These are phyloP conservation scores for Lophius americanus DNA, from an alignment of 2,797 vertebrate genomes.

Conservation along the genomic window DNA sequence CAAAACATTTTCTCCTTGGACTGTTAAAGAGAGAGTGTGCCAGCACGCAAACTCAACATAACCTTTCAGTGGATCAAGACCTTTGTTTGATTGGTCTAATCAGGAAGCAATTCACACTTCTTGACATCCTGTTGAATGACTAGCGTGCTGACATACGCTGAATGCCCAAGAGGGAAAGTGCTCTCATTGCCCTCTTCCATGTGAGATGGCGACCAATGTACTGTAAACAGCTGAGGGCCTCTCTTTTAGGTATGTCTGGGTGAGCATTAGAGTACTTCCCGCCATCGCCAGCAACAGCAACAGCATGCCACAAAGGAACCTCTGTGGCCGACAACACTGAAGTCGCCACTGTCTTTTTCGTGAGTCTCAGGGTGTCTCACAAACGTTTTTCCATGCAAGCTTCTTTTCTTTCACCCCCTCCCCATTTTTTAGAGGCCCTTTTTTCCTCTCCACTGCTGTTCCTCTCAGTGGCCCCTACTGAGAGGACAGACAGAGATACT, in stretches of 20 bases:
- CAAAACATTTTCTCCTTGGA: slow-evolving; percentile 41
- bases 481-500: slow-evolving; percentile 81
- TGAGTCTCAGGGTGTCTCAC: slow-evolving; percentile 80
- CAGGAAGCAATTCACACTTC: slow-evolving; percentile 71
- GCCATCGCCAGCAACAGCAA: slow-evolving; percentile 70
- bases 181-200: slow-evolving; percentile 70
- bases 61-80: slow-evolving; percentile 59
- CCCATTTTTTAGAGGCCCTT: slow-evolving; percentile 76
- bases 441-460: slow-evolving; percentile 75
- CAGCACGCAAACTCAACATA: slow-evolving; percentile 48
- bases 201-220: slow-evolving; percentile 70
- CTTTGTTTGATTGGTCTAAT: slow-evolving; percentile 64
- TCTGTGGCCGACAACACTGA: slow-evolving; percentile 79
- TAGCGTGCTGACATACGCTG: slow-evolving; percentile 66
- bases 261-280: slow-evolving; percentile 71
- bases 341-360: slow-evolving; percentile 79
- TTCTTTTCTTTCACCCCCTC: slow-evolving; percentile 73
- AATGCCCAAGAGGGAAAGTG: slow-evolving; percentile 69
- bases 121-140: slow-evolving; percentile 69
- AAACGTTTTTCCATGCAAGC: slow-evolving; percentile 73
- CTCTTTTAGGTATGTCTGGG: slow-evolving; percentile 71
- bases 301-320: slow-evolving; percentile 78
- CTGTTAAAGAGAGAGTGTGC: slow-evolving; percentile 21
- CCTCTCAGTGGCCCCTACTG: slow-evolving; percentile 82
- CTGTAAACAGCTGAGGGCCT: slow-evolving; percentile 79